Base-by-base conservation (phyloP, 1,140 invertebrate genomes). In the Oncopodura yosiiana region DNA sequence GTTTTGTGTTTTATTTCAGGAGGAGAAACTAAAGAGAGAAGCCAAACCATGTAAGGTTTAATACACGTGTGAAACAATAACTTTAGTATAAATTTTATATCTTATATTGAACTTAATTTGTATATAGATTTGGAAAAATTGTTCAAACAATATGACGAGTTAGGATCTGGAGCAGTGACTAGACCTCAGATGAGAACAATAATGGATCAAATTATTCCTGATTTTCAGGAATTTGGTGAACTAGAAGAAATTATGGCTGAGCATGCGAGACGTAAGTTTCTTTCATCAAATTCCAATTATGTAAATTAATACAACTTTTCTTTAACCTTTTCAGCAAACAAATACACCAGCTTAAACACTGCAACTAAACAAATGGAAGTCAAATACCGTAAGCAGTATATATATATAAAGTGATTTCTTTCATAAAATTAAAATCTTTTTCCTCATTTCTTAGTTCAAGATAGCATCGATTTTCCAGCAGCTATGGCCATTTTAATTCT, bases 181-280 rank as follows among this genome's bases (percentile, higher is more conserved):
- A 27, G 29, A 29, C 34, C 43, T 12, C 21, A 24, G 18, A 51
- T 56, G 49, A 34, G 19, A n/a, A 34, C 8, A n/a, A 51, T 56
- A 12, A 27, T 56, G 32, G 2, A 23, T 6, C 32, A 29, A 34
- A 44, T 56, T 11, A 38, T 56, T 24, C 54, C 54, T n/a, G 54
- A 51, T n/a, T 50, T 49, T 23, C n/a, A 56, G 2, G 21, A 39
- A 2, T 11, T 27, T 1, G 54, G 43, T 12, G 54, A 56, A 38
- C 34, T 56, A 2, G 41, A 42, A 5, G 54, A 56, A 29, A 18
- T 60, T 14, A 58, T 66, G 45, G 56, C 44, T 37, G 59, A 60
- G 36, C 54, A 62, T 49, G 53, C 64, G 3, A 63, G 55, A 44
- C 58, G 65, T 66, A 56, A 55, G 53, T n/a, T n/a, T n/a, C n/a